Evolutionary conservation across 2,888 invertebrate species (phyloP).

Genomic region (Acanthoscelides obtectus): DNA sequence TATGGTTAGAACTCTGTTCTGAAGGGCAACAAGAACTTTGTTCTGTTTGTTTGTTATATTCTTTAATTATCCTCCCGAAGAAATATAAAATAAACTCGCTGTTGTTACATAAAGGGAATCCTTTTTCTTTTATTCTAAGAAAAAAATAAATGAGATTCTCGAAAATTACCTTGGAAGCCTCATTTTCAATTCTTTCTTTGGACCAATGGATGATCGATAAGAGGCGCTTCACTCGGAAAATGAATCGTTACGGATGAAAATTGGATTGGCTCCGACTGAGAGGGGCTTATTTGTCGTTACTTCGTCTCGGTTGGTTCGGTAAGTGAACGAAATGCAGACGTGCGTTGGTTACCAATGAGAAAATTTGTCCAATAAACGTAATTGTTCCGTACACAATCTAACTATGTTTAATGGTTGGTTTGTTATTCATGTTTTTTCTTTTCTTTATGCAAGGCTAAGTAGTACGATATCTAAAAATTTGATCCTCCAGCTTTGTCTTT

Average conservation of each 20-base stretch:
- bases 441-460: too few species aligned
- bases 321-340: not conserved
- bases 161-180: not conserved
- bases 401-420: not conserved
- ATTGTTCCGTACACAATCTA: not conserved
- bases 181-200: not conserved
- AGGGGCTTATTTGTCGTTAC: not conserved
- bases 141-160: not conserved
- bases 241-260: not conserved
- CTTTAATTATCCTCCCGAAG: not conserved
- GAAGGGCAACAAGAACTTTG: too few species aligned
- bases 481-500: too few species aligned
- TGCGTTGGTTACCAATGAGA: not conserved
- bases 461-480: too few species aligned
- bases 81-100: not conserved
- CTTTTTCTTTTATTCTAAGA: not conserved
- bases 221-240: not conserved
- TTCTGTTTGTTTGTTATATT: too few species aligned
- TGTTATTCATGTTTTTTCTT: not conserved
- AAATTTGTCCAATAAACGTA: not conserved
- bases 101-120: not conserved
- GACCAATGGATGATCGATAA: not conserved
- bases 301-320: not conserved
- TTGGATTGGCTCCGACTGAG: not conserved
- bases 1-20: too few species aligned